These are phyloP conservation scores for Willowsia nigromaculata DNA, from an alignment of 2,888 invertebrate species.

Conservation along the genomic window DNA sequence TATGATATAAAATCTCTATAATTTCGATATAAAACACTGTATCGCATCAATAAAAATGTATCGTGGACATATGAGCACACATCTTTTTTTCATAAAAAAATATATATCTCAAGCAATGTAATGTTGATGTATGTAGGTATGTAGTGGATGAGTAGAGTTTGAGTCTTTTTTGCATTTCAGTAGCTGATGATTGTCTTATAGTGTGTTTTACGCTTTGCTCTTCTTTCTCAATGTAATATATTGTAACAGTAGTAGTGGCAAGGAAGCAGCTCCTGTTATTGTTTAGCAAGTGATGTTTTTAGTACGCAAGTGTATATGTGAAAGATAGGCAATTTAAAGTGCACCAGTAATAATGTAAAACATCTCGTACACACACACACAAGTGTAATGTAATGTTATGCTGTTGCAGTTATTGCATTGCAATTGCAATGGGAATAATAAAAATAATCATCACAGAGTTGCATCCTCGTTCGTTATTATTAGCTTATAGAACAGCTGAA, in stretches of 20 bases:
- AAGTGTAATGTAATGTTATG: conserved; percentile 36
- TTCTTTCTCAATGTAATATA: conserved; percentile 13
- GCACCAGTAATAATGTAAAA: conserved; percentile 45
- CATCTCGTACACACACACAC: neutral
- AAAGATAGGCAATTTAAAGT: conserved; percentile 57
- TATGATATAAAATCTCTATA: conserved; percentile 10
- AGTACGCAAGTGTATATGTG: conserved; percentile 49
- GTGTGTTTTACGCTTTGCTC: conserved; percentile 28
- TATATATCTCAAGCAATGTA: neutral
- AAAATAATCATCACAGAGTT: conserved; percentile 10
- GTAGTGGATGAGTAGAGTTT: no score
- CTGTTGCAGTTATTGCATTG: conserved; percentile 29
- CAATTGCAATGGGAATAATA: conserved; percentile 21
- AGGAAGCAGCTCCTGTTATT: conserved; percentile 29
- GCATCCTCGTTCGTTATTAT: neutral
- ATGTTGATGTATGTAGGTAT: neutral
- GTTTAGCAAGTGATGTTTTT: conserved; percentile 28
- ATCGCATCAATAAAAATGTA: neutral
- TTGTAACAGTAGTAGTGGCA: conserved; percentile 8
- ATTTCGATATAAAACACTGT: neutral
- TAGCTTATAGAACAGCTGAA: conserved; percentile 46
- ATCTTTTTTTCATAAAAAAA: conserved; percentile 1
- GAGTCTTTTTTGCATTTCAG: conserved; percentile 32
- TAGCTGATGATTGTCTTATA: conserved; percentile 22
- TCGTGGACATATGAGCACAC: neutral